These are phyloP conservation scores for Drosophila rubida DNA, from an alignment of 2,888 invertebrate genomes.

Conservation along the genomic window DNA sequence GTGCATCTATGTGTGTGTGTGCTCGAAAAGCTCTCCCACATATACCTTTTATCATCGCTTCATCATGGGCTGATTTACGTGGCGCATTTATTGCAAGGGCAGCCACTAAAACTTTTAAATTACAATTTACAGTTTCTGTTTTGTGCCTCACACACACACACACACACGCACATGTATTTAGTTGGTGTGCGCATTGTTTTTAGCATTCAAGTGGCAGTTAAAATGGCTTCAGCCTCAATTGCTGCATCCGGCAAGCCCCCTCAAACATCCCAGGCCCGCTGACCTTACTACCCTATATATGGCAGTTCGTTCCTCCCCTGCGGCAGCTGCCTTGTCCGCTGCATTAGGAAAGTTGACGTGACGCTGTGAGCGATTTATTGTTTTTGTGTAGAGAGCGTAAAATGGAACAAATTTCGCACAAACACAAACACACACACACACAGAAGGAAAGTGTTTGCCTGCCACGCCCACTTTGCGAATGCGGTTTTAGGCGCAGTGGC, in stretches of 20 bases:
- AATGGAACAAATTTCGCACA: conserved; percentile 75
- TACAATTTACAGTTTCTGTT: conserved; percentile 72
- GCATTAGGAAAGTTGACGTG: conserved; percentile 79
- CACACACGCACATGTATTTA: conserved; percentile 24
- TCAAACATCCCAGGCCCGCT: no score
- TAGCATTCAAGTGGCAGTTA: conserved; percentile 77
- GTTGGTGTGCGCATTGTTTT: conserved; percentile 59
- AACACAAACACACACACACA: conserved; percentile 27
- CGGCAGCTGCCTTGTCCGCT: conserved; percentile 55
- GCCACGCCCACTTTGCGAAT: conserved; percentile 40
- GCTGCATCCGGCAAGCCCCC: conserved; percentile 64
- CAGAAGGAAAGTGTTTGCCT: conserved; percentile 14
- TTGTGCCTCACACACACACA: conserved; percentile 5
- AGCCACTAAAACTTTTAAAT: conserved; percentile 76
- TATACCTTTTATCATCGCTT: conserved; percentile 52
- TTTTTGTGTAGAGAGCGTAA: conserved; percentile 80
- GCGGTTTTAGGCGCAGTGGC: conserved; percentile 53
- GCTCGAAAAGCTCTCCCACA: conserved; percentile 13
- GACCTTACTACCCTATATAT: no score
- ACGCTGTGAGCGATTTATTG: conserved; percentile 79
- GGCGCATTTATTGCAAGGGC: conserved; percentile 70
- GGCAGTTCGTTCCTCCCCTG: no score
- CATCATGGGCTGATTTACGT: conserved; percentile 62
- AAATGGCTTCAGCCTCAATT: conserved; percentile 79
- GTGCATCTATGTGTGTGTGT: background rate